Conservation (phyloP, 35 echinoderm and acorn worm species). For the Stichopus chloronotus region DNA sequence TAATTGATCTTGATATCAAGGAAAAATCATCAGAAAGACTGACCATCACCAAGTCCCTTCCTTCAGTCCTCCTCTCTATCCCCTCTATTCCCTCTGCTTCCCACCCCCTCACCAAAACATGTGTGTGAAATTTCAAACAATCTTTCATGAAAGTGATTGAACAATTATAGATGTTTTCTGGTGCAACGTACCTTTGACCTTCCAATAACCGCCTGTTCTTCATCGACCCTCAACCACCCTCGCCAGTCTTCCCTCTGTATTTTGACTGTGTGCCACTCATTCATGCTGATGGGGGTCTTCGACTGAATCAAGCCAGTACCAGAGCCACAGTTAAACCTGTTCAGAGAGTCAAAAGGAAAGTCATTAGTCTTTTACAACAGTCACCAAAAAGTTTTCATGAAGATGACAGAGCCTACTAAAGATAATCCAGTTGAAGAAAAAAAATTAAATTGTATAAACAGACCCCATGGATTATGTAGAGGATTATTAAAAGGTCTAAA, state of each 20-base stretch:
- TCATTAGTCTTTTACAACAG: background rate
- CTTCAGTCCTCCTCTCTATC: too few species aligned
- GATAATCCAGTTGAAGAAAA: too few species aligned
- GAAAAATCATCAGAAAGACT: too few species aligned
- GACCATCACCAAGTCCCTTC: too few species aligned
- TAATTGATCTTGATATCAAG: too few species aligned
- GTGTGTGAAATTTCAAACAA: background rate
- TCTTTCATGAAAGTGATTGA: background rate
- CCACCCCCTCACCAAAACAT: background rate
- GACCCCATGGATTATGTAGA: too few species aligned
- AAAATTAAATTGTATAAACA: too few species aligned
- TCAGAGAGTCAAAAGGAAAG: background rate
- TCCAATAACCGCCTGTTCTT: slow-evolving; percentile 33
- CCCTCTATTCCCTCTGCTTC: background rate
- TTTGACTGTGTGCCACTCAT: slow-evolving; percentile 32
- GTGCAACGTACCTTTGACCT: slow-evolving; percentile 68
- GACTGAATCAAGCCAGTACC: slow-evolving; percentile 43
- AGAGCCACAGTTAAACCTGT: slow-evolving; percentile 53
- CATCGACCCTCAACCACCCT: slow-evolving; percentile 35
- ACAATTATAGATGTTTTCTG: too few species aligned
- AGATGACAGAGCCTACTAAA: too few species aligned
- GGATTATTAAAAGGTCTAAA: too few species aligned
- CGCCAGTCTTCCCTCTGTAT: slow-evolving; percentile 14
- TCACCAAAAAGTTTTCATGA: too few species aligned
- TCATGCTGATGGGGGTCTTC: slow-evolving; percentile 29